Evolutionary conservation across 2,113 vertebrate species (phyloP).

Genomic region (Elephas maximus): DNA sequence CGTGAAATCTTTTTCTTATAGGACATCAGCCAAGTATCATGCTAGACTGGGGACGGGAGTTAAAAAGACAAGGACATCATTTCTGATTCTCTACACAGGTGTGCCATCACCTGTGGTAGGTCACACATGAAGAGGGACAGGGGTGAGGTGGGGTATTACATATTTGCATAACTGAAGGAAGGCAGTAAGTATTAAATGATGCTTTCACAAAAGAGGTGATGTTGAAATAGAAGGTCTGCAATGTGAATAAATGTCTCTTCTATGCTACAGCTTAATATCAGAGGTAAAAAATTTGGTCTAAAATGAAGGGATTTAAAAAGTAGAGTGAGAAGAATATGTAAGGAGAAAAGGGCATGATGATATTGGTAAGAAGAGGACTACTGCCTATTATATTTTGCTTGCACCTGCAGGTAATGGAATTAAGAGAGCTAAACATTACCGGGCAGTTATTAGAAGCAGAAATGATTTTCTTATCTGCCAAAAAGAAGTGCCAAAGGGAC

Average conservation of each 20-base stretch:
- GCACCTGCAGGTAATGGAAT: background rate
- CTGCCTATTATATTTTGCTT: background rate
- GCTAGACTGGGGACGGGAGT: background rate
- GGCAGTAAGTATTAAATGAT: background rate
- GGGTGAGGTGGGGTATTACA: background rate
- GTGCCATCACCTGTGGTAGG: too few species aligned
- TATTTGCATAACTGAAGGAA: background rate
- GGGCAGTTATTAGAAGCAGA: background rate
- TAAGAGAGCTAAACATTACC: background rate
- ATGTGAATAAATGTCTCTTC: background rate
- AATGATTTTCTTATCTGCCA: background rate
- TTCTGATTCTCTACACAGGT: background rate
- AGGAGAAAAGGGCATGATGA: background rate
- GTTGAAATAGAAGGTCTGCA: background rate
- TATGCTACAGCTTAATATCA: background rate
- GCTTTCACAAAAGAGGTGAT: background rate
- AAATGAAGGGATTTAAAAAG: background rate
- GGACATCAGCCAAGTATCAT: background rate
- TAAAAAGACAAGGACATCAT: background rate
- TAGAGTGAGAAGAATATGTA: background rate
- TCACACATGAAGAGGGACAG: background rate
- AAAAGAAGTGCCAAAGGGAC: background rate
- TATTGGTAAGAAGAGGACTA: background rate
- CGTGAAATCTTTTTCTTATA: background rate
- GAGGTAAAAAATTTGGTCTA: background rate